phyloP scores from a whole-genome alignment of 2,113 vertebrate species.

The Anser brachyrhynchus region DNA sequence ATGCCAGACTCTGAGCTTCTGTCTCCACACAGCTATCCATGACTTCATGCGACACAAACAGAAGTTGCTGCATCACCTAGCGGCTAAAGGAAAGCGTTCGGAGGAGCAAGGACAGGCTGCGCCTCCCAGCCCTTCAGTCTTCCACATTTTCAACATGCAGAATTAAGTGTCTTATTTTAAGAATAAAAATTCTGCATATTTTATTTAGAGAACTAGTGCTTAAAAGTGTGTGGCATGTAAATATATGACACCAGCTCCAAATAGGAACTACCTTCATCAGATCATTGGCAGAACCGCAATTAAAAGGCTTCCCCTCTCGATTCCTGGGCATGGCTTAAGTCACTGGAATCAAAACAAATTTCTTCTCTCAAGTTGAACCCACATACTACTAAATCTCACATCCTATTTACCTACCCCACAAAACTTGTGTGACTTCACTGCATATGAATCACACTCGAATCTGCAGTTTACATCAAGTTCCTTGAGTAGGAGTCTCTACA shows the following conservation, averaged over 20 bases:
- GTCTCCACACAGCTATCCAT: background rate
- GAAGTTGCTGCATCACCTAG: slow-evolving; percentile 42
- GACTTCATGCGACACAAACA: background rate
- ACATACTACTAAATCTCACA: background rate
- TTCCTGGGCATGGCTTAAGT: background rate
- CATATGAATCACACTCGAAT: background rate
- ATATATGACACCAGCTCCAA: background rate
- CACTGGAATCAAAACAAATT: background rate
- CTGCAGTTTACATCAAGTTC: background rate
- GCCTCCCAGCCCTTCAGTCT: background rate
- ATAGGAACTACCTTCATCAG: background rate
- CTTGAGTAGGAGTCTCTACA: background rate
- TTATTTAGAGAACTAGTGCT: background rate
- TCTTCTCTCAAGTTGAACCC: background rate
- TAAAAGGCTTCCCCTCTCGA: background rate
- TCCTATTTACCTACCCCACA: background rate
- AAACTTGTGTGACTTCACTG: background rate
- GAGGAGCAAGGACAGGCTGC: background rate
- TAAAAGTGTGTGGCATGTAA: background rate
- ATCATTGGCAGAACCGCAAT: background rate
- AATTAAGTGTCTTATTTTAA: background rate
- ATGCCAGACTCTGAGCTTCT: background rate
- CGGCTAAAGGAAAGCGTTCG: background rate
- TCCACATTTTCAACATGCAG: background rate
- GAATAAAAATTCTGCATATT: background rate